Evolutionary conservation across 2,113 vertebrate genomes (phyloP), one percentile per base, ranked within the genome.

Genomic region (Phocoena phocoena): DNA sequence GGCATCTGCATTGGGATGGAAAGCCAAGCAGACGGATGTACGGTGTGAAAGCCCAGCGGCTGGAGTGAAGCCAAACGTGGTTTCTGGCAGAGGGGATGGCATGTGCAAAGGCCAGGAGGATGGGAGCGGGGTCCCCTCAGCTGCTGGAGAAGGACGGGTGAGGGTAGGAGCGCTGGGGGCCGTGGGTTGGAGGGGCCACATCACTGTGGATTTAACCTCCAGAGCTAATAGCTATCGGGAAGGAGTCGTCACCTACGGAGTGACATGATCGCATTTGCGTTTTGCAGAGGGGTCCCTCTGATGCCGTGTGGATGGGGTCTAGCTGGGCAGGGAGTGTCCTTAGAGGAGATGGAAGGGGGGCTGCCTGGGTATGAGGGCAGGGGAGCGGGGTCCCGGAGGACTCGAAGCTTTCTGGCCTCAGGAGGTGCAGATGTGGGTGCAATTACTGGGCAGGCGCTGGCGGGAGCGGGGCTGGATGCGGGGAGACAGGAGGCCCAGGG

Each of bases 371-470:
- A 33, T 12, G 8, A 21, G 21, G 20, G 7, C 1, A 12, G 23
- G 12, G 41, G 31, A 8, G 6, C 7, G 2, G 44, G 44, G 17
- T 77, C 15, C 44, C 18, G 28, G 44, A 11, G 15, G 82, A 25
- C 65, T 7, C 33, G 25, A 18, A 10, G 47, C 44, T 53, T 26
- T 36, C 21, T 7, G 47, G 33, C 28, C 12, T 86, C 47, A 28
- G 33, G 44, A 10, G 4, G 14, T 18, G 47, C 2, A 6, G 83
- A 26, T 2, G 8, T 1, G 33, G 33, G 26, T n/a, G 17, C 9
- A 3, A 0, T 11, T n/a, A 36, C 47, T 2, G 23, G 28, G 23
- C 2, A 1, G 73, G 8, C 44, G 8, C 17, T 14, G 8, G 1
- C 0, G 1, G 62, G 41, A 4, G 7, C 4, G 13, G 41, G 23